These are phyloP conservation scores for Heterotilapia buettikoferi DNA, from an alignment of 2,113 vertebrate genomes.

Conservation along the genomic window DNA sequence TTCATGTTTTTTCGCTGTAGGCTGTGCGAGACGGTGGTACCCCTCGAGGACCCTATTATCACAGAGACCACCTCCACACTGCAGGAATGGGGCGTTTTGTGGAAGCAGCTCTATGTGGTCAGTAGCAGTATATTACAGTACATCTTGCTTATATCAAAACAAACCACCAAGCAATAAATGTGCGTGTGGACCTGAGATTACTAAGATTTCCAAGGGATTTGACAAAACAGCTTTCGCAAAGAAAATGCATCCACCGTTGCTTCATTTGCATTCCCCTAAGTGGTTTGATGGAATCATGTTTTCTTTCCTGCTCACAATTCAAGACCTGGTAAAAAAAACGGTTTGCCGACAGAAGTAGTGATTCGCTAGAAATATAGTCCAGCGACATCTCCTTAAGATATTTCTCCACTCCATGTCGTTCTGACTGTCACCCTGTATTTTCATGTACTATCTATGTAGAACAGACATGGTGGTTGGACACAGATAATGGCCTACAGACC, in stretches of 20 bases:
- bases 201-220: background rate
- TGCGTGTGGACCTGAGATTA: background rate
- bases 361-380: background rate
- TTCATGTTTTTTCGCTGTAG: constrained; percentile 52
- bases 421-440: constrained; percentile 34
- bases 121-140: constrained; percentile 25
- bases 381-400: constrained; percentile 24
- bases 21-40: constrained; percentile 93
- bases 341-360: background rate
- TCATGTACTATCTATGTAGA: constrained; percentile 12
- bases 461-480: constrained; percentile 18
- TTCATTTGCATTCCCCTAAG: background rate
- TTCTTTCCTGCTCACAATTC: background rate
- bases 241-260: background rate
- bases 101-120: constrained; percentile 98
- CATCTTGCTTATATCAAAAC: background rate
- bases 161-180: constrained; percentile 10
- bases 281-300: background rate
- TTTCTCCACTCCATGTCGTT: constrained; percentile 17
- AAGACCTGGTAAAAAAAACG: background rate
- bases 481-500: constrained; percentile 47
- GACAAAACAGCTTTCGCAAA: background rate
- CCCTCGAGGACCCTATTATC: constrained; percentile 93
- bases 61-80: constrained; percentile 94
- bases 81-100: constrained; percentile 94